Conservation (phyloP, 2,888 invertebrate genomes). For the Rhamnusium bicolor region DNA sequence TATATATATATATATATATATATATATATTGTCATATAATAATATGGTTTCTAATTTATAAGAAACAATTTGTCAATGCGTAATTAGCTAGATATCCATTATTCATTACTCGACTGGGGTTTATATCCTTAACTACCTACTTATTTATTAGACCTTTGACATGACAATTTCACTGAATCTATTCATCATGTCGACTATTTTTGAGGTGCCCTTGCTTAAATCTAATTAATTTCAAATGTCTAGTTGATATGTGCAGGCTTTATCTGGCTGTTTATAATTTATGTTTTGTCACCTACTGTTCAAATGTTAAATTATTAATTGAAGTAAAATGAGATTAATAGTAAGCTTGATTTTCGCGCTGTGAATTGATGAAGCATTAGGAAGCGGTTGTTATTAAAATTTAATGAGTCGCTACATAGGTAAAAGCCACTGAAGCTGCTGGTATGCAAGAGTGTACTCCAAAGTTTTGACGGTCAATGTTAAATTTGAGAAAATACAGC, state of each 20-base stretch:
- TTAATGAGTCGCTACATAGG: slow-evolving; percentile 9
- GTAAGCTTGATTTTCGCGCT: not conserved
- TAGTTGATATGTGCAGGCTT: not conserved
- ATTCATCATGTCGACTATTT: not conserved
- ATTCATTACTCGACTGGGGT: not conserved
- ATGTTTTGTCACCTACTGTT: slow-evolving; percentile 9
- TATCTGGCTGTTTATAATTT: slow-evolving; percentile 10
- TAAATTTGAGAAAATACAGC: not conserved
- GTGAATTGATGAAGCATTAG: not conserved
- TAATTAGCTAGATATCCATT: not conserved
- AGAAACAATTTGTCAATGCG: not conserved
- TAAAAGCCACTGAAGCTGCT: not conserved
- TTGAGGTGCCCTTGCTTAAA: not conserved
- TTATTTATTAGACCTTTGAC: not conserved
- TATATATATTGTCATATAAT: too few relatives aligned
- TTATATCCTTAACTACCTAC: not conserved
- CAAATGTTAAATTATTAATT: not conserved
- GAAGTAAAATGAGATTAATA: slow-evolving; percentile 11
- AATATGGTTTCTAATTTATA: too few relatives aligned
- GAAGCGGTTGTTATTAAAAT: not conserved
- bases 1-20: too few relatives aligned
- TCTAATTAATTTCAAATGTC: not conserved
- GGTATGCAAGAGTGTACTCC: not conserved
- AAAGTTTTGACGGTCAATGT: slow-evolving; percentile 1
- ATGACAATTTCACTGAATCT: not conserved